phyloP scores from a whole-genome alignment of 2,113 vertebrate species.

The Toxotes chatareus region DNA sequence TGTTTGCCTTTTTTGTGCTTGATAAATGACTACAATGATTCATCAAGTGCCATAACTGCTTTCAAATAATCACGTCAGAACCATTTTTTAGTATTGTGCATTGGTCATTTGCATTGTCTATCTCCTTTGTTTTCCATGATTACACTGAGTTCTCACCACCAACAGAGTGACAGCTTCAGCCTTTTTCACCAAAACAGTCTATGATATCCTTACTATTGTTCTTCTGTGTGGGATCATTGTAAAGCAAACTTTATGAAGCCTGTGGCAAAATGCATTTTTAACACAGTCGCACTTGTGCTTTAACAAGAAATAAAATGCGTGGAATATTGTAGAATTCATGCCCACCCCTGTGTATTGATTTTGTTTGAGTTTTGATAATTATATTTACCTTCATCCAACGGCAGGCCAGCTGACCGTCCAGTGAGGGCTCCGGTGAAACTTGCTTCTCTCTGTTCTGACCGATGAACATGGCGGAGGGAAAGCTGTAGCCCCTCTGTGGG shows the following conservation, averaged over 20 bases:
- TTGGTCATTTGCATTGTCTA: neutral
- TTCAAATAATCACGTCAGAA: neutral
- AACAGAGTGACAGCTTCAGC: neutral
- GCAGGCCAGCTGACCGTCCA: conserved; percentile 91
- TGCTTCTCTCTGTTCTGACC: conserved; percentile 86
- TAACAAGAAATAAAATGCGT: too few relatives aligned
- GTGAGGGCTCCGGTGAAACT: conserved; percentile 86
- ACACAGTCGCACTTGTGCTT: neutral
- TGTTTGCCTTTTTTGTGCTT: too few relatives aligned
- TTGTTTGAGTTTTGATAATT: neutral
- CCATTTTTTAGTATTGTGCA: too few relatives aligned
- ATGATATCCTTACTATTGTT: neutral
- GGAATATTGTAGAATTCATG: too few relatives aligned
- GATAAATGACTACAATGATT: too few relatives aligned
- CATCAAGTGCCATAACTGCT: neutral
- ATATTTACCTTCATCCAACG: conserved; percentile 92
- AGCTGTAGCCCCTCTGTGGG: conserved; percentile 84
- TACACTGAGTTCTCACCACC: neutral
- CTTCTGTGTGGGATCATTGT: neutral
- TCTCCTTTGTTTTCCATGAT: neutral
- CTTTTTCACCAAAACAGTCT: neutral
- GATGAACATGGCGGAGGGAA: conserved; percentile 88
- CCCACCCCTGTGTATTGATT: neutral
- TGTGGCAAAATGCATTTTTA: neutral
- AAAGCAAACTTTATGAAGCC: neutral